Conservation (phyloP, 2,888 invertebrate genomes). For the Rotaria sp. region DNA sequence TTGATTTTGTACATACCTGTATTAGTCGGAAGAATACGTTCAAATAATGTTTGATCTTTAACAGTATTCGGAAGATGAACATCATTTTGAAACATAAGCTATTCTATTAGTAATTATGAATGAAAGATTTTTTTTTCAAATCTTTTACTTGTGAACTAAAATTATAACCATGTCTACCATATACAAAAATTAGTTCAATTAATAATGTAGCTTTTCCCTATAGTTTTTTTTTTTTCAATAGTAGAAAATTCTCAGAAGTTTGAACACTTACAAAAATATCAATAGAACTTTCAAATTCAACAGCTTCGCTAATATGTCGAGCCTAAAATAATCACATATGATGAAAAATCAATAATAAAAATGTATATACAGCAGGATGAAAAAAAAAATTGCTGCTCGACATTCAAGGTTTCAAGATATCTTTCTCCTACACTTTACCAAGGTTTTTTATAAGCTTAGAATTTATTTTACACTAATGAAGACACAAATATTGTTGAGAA, state of each 20-base stretch:
- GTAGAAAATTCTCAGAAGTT: no score
- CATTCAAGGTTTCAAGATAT: no score
- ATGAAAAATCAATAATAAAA: neutral
- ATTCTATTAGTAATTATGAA: neutral
- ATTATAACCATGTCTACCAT: slow-evolving; percentile 22
- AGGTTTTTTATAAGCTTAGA: no score
- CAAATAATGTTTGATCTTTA: slow-evolving; percentile 16
- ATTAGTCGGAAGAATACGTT: neutral
- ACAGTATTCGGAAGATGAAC: neutral
- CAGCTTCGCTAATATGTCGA: slow-evolving; percentile 8
- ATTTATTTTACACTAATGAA: no score
- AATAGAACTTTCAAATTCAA: neutral
- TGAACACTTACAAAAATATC: neutral
- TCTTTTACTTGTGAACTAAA: neutral
- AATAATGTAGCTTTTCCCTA: neutral
- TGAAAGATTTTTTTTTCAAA: neutral
- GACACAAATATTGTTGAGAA: no score
- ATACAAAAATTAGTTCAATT: neutral
- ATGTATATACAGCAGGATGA: no score
- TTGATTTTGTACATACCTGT: neutral
- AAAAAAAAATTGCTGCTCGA: no score
- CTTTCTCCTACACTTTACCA: no score
- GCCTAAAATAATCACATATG: neutral
- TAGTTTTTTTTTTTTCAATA: neutral
- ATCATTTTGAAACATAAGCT: slow-evolving; percentile 14